Evolutionary conservation across 2,797 vertebrate species (phyloP).

Genomic region (Leptoclinus maculatus): DNA sequence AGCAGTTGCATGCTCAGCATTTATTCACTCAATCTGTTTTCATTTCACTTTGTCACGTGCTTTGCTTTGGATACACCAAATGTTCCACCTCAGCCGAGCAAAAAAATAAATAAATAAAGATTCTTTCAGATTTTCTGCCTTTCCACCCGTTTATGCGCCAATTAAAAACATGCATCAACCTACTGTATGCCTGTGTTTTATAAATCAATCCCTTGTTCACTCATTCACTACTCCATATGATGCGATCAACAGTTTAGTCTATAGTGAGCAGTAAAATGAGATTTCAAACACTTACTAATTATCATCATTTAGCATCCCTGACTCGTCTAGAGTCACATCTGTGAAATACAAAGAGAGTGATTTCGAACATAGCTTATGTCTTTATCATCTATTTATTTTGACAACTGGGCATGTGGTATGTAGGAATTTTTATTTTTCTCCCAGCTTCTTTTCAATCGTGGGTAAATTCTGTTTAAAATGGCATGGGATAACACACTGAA

Average conservation of each 20-base stretch:
- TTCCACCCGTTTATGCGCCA: neutral
- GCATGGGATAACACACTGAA: neutral
- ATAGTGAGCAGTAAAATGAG: neutral
- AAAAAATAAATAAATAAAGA: too few species aligned
- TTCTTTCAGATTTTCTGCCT: too few species aligned
- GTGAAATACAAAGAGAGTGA: too few species aligned
- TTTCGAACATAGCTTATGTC: too few species aligned
- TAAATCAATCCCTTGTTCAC: neutral
- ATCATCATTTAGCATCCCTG: neutral
- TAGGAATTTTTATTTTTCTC: neutral
- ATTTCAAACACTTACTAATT: neutral
- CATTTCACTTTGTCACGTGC: too few species aligned
- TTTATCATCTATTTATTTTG: too few species aligned
- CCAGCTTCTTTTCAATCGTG: neutral
- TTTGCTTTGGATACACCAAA: too few species aligned
- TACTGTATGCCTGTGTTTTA: neutral
- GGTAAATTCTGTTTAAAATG: neutral
- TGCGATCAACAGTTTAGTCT: neutral
- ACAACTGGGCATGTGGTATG: too few species aligned
- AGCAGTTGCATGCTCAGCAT: neutral
- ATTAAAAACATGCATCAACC: neutral
- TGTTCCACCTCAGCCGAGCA: too few species aligned
- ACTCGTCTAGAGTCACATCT: too few species aligned
- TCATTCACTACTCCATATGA: neutral
- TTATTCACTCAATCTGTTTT: too few species aligned